Evolutionary conservation across 53 echinoderm and acorn worm genomes (phyloP).

Genomic region (Hippasteria phrygiana): DNA sequence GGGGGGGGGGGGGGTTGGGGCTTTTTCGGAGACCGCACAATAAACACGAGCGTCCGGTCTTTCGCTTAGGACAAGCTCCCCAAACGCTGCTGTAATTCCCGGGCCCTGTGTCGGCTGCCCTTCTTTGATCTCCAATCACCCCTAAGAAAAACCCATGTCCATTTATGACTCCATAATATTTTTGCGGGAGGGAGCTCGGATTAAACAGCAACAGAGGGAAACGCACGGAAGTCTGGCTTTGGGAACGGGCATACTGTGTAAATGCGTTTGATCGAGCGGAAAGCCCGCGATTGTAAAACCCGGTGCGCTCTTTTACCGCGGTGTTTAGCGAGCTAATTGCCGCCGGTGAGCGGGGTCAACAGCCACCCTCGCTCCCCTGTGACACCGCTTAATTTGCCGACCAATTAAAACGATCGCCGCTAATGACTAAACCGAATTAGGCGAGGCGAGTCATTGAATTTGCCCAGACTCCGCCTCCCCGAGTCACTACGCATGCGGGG

Average conservation of each 20-base stretch:
- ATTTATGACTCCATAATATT: conserved; percentile 56
- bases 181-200: background rate
- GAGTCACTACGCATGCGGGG: conserved; percentile 63
- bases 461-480: conserved; percentile 15
- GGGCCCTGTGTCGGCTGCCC: background rate
- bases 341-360: conserved; percentile 55
- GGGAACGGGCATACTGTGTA: conserved; percentile 53
- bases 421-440: conserved; percentile 70
- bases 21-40: conserved; percentile 43
- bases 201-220: conserved; percentile 30
- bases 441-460: conserved; percentile 54
- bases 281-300: conserved; percentile 54
- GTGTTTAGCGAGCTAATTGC: conserved; percentile 71
- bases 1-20: too few relatives aligned
- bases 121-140: conserved; percentile 33
- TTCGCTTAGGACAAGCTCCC: conserved; percentile 24
- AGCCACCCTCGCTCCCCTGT: background rate
- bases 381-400: conserved; percentile 72
- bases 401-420: conserved; percentile 77
- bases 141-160: conserved; percentile 1
- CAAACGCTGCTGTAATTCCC: conserved; percentile 25
- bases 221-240: conserved; percentile 20
- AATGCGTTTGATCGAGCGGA: conserved; percentile 44
- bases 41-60: conserved; percentile 40
- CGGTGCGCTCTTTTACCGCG: conserved; percentile 33